Percentiles rank a stretch among this genome's conserved stretches.
These are phyloP conservation scores for Chalcis sispes DNA, from an alignment of 2,888 invertebrate species.

Conservation along the genomic window DNA sequence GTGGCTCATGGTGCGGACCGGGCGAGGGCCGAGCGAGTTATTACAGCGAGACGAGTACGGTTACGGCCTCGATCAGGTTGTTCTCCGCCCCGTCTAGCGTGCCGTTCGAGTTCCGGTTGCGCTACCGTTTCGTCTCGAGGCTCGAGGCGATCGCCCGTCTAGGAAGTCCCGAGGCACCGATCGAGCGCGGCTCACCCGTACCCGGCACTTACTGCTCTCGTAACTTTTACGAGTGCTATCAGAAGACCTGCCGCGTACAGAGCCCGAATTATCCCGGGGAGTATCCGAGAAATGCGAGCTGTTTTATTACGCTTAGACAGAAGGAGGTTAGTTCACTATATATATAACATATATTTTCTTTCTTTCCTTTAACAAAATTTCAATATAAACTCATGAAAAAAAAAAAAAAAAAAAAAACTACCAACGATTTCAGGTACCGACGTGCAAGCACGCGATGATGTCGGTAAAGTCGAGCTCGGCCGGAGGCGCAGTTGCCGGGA, in stretches of 20 bases:
- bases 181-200: conserved; percentile 90
- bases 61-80: conserved; percentile 89
- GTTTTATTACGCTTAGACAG: conserved; percentile 91
- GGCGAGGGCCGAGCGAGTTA: conserved; percentile 87
- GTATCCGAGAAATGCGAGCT: conserved; percentile 92
- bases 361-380: neutral
- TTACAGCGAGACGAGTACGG: conserved; percentile 93
- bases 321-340: conserved; percentile 77
- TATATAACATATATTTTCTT: neutral
- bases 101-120: conserved; percentile 87
- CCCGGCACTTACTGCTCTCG: conserved; percentile 90
- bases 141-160: conserved; percentile 88
- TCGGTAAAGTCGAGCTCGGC: conserved; percentile 78
- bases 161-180: conserved; percentile 85
- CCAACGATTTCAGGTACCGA: conserved; percentile 81
- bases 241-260: conserved; percentile 90
- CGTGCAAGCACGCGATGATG: conserved; percentile 94
- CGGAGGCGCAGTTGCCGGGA: conserved; percentile 54
- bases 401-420: neutral
- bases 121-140: conserved; percentile 89
- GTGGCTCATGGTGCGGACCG: conserved; percentile 93
- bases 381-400: too few species aligned
- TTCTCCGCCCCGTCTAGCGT: conserved; percentile 84
- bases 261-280: conserved; percentile 95
- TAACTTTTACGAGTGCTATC: conserved; percentile 90